These are phyloP conservation scores for Drosophila putrida DNA, from an alignment of 2,888 invertebrate species.

Conservation along the genomic window DNA sequence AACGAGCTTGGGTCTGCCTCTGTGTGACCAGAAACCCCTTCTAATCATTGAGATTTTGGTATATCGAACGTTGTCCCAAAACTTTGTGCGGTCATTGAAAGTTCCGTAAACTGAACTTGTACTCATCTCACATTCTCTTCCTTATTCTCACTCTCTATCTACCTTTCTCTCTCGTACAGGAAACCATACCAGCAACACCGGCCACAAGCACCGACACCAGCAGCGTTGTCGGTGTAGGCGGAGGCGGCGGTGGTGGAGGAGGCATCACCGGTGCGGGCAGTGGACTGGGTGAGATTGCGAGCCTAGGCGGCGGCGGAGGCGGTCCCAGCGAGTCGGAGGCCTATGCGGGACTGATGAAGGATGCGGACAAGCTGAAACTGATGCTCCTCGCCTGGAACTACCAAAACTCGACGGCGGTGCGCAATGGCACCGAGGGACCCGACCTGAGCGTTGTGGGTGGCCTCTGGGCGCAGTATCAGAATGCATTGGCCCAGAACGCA, in stretches of 20 bases:
- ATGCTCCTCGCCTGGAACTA: conserved; percentile 96
- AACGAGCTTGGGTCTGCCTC: conserved; percentile 60
- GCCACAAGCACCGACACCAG: conserved; percentile 76
- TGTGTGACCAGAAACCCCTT: conserved; percentile 29
- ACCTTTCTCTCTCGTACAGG: conserved; percentile 55
- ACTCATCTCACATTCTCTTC: conserved; percentile 29
- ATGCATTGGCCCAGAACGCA: conserved; percentile 91
- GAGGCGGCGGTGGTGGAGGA: conserved; percentile 48
- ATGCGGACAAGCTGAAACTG: conserved; percentile 94
- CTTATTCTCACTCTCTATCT: neutral
- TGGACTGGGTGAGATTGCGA: conserved; percentile 62
- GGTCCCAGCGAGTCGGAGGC: conserved; percentile 81
- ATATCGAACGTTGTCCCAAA: conserved; percentile 73
- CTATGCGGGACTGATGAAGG: conserved; percentile 88
- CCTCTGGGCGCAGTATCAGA: conserved; percentile 94
- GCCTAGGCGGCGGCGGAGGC: conserved; percentile 51
- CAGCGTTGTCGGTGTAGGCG: conserved; percentile 64
- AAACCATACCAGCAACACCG: conserved; percentile 83
- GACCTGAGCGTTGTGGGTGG: conserved; percentile 88
- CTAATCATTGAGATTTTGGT: conserved; percentile 77
- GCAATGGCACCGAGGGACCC: conserved; percentile 87
- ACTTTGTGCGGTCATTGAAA: conserved; percentile 75
- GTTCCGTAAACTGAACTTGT: conserved; percentile 37
- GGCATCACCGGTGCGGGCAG: conserved; percentile 39
- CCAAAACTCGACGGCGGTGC: conserved; percentile 91